Base-by-base conservation (phyloP, 92 coral and sea anemone species). In the Umimayanthus kanabou region DNA sequence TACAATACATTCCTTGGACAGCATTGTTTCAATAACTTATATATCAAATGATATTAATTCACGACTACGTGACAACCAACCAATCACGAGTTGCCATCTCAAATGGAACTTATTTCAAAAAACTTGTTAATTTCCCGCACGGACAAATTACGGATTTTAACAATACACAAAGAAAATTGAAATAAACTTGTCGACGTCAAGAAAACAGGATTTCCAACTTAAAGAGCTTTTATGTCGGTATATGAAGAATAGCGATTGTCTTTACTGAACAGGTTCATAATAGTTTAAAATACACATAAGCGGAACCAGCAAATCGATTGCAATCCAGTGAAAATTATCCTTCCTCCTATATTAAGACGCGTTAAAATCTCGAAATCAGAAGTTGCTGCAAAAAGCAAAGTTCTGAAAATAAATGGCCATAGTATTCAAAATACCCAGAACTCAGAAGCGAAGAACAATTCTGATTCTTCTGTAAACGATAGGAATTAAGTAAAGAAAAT, bases 11-110 rank as follows among this genome's bases (percentile, higher is more conserved):
- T 61, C 69, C 22, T 61, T 22, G 7, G 69, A 7, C 69, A 61
- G 69, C 47, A 39, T 81, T 58, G 43, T 39, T 81, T 61, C n/a
- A 65, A 81, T 58, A 57, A 14, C 22, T 64, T 37, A 64, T 39
- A 61, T 23, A 43, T 6, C 49, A 47, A 43, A 42, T 43, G 61
- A 67, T 53, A 83, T 83, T 20, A 67, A 26, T 45, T 20, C 82
- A 79, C 26, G 40, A 26, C 77, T 43, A 30, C 65, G 42, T 6
- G 45, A 23, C 53, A 40, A 82, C 25, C 53, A 50, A 28, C 87
- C 78, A 83, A 83, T 83, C 78, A 70, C 28, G 43, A 20, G 65
- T 10, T 83, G 87, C 87, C 87, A 83, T 83, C 87, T 83, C 87
- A 70, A 83, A 83, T 5, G 29, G 69, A 72, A 70, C 87, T 70